Percentiles rank a stretch among this genome's conserved stretches.
phyloP scores from a whole-genome alignment of 2,797 vertebrate genomes.

The Sebastes elongatus region DNA sequence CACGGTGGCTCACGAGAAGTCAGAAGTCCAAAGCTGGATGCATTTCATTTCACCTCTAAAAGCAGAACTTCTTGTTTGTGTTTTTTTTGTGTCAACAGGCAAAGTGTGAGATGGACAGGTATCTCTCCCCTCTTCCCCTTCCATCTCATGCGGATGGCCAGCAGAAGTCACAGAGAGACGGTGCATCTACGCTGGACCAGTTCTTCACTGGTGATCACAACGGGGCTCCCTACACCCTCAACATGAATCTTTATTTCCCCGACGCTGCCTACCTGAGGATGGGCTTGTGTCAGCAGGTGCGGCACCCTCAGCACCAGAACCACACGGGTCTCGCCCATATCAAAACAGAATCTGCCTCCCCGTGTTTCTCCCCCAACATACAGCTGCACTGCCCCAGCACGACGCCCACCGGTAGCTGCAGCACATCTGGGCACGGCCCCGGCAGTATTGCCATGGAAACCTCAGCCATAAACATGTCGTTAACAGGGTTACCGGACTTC shows the following conservation, averaged over 20 bases:
- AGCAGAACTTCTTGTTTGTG: neutral
- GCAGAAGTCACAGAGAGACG: slow-evolving; percentile 91
- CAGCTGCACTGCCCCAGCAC: slow-evolving; percentile 87
- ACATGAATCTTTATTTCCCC: slow-evolving; percentile 97
- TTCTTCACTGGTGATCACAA: slow-evolving; percentile 90
- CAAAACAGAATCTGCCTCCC: slow-evolving; percentile 87
- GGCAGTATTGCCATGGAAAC: slow-evolving; percentile 59
- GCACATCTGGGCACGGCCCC: slow-evolving; percentile 50
- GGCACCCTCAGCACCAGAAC: slow-evolving; percentile 64
- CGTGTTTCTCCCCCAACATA: slow-evolving; percentile 82
- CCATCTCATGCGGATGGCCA: slow-evolving; percentile 61
- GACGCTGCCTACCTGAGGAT: slow-evolving; percentile 94
- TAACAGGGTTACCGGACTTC: slow-evolving; percentile 92
- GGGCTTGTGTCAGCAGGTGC: slow-evolving; percentile 88
- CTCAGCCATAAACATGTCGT: slow-evolving; percentile 66
- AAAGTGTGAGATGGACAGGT: slow-evolving; percentile 97
- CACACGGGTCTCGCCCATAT: slow-evolving; percentile 80
- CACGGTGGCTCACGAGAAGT: neutral
- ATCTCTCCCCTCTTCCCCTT: slow-evolving; percentile 83
- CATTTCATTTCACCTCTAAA: slow-evolving; percentile 7
- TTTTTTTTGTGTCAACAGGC: slow-evolving; percentile 78
- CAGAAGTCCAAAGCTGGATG: neutral
- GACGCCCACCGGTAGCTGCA: slow-evolving; percentile 44
- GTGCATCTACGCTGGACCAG: slow-evolving; percentile 88
- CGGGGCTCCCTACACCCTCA: slow-evolving; percentile 93